A percentile compares a stretch with the other conserved stretches of the same genome.
Conservation (phyloP, 2,888 invertebrate genomes). For the Lycocerus yunnanus region DNA sequence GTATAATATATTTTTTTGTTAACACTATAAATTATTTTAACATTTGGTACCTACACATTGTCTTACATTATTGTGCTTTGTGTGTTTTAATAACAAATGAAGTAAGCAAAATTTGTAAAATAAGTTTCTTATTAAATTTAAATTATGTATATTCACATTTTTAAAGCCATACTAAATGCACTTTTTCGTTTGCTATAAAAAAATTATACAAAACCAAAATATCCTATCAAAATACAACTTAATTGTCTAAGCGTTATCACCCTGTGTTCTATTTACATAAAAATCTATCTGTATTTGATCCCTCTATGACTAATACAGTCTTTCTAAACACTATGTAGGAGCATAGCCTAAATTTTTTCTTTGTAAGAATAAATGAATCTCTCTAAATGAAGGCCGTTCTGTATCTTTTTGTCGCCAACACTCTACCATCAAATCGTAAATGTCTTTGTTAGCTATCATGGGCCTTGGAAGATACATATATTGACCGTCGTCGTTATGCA, state of each 20-base stretch:
- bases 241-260: constrained; percentile 47
- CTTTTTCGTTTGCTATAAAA: constrained; percentile 3
- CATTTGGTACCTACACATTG: constrained; percentile 53
- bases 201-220: constrained; percentile 17
- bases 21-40: constrained; percentile 46
- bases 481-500: constrained; percentile 66
- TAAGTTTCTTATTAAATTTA: constrained; percentile 13
- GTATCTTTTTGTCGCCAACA: constrained; percentile 82
- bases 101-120: constrained; percentile 20
- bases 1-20: constrained; percentile 34
- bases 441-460: constrained; percentile 74
- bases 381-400: constrained; percentile 78
- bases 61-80: constrained; percentile 56
- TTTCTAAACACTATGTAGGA: constrained; percentile 58
- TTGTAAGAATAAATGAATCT: constrained; percentile 81
- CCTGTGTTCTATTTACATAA: constrained; percentile 56
- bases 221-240: constrained; percentile 29
- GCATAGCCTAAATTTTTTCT: constrained; percentile 69
- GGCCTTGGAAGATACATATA: constrained; percentile 70
- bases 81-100: constrained; percentile 31
- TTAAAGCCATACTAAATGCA: constrained; percentile 22
- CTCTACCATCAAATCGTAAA: constrained; percentile 82
- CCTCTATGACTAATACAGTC: constrained; percentile 43
- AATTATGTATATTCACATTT: constrained; percentile 5
- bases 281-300: constrained; percentile 36